These are phyloP conservation scores for Apteryx mantelli DNA, from an alignment of 2,113 vertebrate species.

Conservation along the genomic window DNA sequence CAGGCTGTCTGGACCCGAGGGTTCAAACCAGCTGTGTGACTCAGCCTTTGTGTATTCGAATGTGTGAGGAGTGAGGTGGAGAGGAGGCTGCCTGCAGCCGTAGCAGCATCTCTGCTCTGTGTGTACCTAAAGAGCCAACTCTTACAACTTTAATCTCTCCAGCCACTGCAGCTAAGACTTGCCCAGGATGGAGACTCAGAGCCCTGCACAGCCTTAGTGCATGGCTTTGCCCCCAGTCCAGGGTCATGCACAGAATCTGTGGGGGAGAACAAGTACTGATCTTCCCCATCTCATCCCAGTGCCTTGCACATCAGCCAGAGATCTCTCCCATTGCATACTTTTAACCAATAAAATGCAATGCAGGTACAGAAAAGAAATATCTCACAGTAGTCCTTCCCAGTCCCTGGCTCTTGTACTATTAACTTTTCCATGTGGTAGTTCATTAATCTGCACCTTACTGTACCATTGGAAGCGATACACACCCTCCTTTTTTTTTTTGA, in stretches of 20 bases:
- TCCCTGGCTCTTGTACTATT: background rate
- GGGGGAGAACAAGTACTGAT: background rate
- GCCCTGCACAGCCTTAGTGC: rapidly evolving
- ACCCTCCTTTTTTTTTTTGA: background rate
- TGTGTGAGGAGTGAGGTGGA: background rate
- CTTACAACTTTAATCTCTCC: background rate
- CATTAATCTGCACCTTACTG: rapidly evolving
- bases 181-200: rapidly evolving
- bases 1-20: background rate
- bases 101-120: background rate
- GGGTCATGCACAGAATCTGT: too few relatives aligned
- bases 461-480: background rate
- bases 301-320: background rate
- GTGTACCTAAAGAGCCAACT: rapidly evolving
- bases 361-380: background rate
- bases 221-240: too few relatives aligned
- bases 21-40: background rate
- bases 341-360: background rate
- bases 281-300: background rate
- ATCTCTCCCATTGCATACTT: background rate
- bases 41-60: background rate
- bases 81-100: background rate
- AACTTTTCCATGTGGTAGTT: rapidly evolving
- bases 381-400: rapidly evolving
- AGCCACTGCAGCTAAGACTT: background rate